A percentile compares a stretch with the other conserved stretches of the same genome.
Evolutionary conservation across 2,888 invertebrate genomes (phyloP).

Genomic region (Ligdia adustata): DNA sequence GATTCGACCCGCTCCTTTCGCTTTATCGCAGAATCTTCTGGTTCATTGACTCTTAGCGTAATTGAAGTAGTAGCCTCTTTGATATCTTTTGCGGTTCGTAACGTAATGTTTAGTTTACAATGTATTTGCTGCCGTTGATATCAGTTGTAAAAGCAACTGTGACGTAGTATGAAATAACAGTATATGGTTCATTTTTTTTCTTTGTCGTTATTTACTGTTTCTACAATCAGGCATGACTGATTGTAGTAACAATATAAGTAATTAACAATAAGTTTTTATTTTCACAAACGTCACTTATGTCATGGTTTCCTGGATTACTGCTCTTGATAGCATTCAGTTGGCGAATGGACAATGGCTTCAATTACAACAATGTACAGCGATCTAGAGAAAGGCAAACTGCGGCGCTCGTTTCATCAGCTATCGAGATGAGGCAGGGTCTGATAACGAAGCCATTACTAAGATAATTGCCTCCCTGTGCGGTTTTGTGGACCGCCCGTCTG

Average conservation of each 20-base stretch:
- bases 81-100: slow-evolving; percentile 20
- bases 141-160: slow-evolving; percentile 20
- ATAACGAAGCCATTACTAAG: slow-evolving; percentile 70
- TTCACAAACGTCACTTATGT: background rate
- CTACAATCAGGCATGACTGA: slow-evolving; percentile 20
- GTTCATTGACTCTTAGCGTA: slow-evolving; percentile 30
- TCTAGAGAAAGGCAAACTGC: slow-evolving; percentile 50
- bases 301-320: background rate
- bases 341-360: slow-evolving; percentile 39
- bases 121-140: slow-evolving; percentile 19
- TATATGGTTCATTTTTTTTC: slow-evolving; percentile 26
- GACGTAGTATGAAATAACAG: slow-evolving; percentile 25
- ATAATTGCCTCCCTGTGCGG: slow-evolving; percentile 61
- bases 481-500: slow-evolving; percentile 48
- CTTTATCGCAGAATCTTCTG: slow-evolving; percentile 26
- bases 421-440: slow-evolving; percentile 62
- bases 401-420: slow-evolving; percentile 58
- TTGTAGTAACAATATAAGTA: slow-evolving; percentile 7
- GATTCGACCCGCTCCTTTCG: slow-evolving; percentile 29
- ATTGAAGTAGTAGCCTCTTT: slow-evolving; percentile 13
- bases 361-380: slow-evolving; percentile 39
- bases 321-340: slow-evolving; percentile 19
- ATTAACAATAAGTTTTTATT: background rate
- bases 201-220: slow-evolving; percentile 30
- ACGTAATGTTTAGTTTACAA: slow-evolving; percentile 13